phyloP scores from a whole-genome alignment of 2,888 invertebrate genomes.

The Phengaris alcon region DNA sequence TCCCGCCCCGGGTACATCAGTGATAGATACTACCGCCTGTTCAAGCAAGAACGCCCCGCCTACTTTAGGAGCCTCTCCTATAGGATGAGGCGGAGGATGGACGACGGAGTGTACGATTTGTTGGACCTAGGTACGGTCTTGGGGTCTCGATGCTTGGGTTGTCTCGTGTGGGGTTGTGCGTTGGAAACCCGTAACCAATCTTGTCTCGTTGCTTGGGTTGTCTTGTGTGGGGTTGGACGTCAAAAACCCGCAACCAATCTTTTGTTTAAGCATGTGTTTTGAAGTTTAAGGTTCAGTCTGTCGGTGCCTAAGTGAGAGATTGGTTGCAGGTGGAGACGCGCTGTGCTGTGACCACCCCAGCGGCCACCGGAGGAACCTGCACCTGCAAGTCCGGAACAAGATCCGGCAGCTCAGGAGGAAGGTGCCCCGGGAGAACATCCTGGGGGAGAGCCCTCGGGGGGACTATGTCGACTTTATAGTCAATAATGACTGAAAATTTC shows the following conservation, averaged over 20 bases:
- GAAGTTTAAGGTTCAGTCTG: neutral
- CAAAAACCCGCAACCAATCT: slow-evolving; percentile 36
- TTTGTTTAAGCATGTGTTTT: slow-evolving; percentile 28
- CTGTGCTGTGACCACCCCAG: slow-evolving; percentile 54
- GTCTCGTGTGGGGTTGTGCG: neutral
- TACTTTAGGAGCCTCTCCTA: slow-evolving; percentile 61
- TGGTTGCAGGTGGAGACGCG: slow-evolving; percentile 73
- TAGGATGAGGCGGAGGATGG: slow-evolving; percentile 65
- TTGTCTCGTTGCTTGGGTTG: neutral
- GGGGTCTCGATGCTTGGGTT: neutral
- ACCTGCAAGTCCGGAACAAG: slow-evolving; percentile 56
- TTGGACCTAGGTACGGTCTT: slow-evolving; percentile 53
- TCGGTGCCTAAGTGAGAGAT: slow-evolving; percentile 49
- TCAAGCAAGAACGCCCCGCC: slow-evolving; percentile 56
- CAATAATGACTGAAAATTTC: slow-evolving; percentile 59
- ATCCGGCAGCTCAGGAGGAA: slow-evolving; percentile 54
- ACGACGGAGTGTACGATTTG: slow-evolving; percentile 55
- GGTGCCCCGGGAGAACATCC: slow-evolving; percentile 61
- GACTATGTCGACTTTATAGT: slow-evolving; percentile 71
- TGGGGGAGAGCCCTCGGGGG: slow-evolving; percentile 51
- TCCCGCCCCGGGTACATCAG: slow-evolving; percentile 43
- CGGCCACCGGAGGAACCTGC: slow-evolving; percentile 63
- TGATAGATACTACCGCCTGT: slow-evolving; percentile 49
- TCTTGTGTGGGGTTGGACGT: neutral
- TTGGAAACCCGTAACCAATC: slow-evolving; percentile 31